Conservation (phyloP, 2,113 vertebrate genomes). For the Rhombomys opimus region DNA sequence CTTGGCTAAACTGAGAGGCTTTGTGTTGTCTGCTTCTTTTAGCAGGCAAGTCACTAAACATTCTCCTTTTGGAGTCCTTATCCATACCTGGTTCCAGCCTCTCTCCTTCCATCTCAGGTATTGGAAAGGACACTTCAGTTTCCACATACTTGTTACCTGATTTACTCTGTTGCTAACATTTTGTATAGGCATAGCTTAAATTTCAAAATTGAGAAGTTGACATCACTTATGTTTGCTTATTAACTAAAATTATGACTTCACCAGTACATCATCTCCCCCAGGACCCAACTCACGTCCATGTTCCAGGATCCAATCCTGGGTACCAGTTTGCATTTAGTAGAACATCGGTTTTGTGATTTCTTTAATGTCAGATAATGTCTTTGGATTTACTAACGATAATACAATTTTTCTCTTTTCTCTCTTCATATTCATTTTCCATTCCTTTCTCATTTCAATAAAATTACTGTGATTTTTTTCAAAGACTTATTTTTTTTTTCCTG, state of each 20-base stretch:
- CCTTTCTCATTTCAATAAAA: slow-evolving; percentile 27
- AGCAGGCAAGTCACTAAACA: not conserved
- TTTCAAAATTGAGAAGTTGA: slow-evolving; percentile 29
- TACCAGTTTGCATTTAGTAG: not conserved
- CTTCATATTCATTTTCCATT: not conserved
- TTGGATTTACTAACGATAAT: not conserved
- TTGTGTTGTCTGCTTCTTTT: not conserved
- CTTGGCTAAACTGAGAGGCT: not conserved
- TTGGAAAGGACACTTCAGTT: not conserved
- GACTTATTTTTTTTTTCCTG: not conserved
- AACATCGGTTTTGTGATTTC: not conserved
- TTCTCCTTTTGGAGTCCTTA: not conserved
- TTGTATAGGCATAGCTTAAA: not conserved
- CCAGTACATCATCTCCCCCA: not conserved
- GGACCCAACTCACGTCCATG: not conserved
- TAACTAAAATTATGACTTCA: slow-evolving; percentile 16
- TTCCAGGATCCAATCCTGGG: not conserved
- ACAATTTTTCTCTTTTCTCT: not conserved
- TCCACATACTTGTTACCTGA: not conserved
- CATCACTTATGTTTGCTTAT: not conserved
- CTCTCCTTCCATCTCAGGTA: not conserved
- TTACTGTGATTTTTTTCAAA: slow-evolving; percentile 20
- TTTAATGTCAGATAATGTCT: not conserved
- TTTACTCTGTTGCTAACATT: not conserved
- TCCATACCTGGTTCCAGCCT: not conserved